Evolutionary conservation across 2,113 vertebrate species (phyloP).

Genomic region (Cromileptes altivelis): DNA sequence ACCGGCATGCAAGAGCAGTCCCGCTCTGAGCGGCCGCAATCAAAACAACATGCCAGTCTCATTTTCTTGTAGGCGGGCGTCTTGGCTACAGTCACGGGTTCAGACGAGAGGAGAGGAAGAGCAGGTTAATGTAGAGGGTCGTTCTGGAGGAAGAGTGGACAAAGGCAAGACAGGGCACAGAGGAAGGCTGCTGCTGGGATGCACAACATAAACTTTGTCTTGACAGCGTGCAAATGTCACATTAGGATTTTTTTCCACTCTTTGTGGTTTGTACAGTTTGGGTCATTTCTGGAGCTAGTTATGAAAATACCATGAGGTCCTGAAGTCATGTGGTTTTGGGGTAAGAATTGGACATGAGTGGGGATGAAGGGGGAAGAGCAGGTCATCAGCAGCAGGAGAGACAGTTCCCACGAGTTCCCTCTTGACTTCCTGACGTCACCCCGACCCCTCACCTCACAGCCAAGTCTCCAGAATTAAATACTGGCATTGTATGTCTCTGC

Average conservation of each 20-base stretch:
- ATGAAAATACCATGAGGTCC: slow-evolving; percentile 24
- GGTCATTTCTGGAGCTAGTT: slow-evolving; percentile 15
- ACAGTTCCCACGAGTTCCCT: neutral
- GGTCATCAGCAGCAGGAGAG: neutral
- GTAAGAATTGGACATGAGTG: neutral
- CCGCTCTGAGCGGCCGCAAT: slow-evolving; percentile 94
- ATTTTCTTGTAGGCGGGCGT: slow-evolving; percentile 95
- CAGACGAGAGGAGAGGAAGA: slow-evolving; percentile 93
- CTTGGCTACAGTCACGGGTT: slow-evolving; percentile 94
- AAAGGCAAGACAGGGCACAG: slow-evolving; percentile 69
- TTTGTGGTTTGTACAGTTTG: slow-evolving; percentile 4
- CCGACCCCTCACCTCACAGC: neutral
- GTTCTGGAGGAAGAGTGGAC: slow-evolving; percentile 76
- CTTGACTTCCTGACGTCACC: slow-evolving; percentile 1
- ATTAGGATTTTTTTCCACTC: neutral
- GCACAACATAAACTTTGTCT: slow-evolving; percentile 23
- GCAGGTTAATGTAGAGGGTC: slow-evolving; percentile 93
- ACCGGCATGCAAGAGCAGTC: slow-evolving; percentile 97
- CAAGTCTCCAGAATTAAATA: no score
- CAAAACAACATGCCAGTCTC: slow-evolving; percentile 99
- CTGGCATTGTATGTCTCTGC: no score
- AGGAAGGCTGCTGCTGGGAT: slow-evolving; percentile 66
- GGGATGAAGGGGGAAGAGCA: neutral
- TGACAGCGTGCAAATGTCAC: slow-evolving; percentile 24
- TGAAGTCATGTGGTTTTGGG: slow-evolving; percentile 5